A percentile compares a stretch with the other conserved stretches of the same genome.
Evolutionary conservation across 1,140 invertebrate species (phyloP).

Genomic region (Drosophila busckii): DNA sequence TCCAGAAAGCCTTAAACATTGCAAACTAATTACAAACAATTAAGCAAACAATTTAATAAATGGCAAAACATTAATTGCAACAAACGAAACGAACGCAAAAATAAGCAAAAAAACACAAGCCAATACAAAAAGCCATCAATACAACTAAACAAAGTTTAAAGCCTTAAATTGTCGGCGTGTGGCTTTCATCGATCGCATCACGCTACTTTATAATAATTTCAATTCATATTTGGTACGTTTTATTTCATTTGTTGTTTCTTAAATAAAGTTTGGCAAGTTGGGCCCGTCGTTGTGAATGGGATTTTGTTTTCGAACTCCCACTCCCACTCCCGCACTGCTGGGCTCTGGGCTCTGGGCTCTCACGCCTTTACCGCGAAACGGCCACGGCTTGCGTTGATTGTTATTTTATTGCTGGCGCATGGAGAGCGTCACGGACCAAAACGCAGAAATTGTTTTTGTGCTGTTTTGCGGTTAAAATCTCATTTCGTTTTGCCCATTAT

Average conservation of each 20-base stretch:
- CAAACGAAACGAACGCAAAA: conserved; percentile 19
- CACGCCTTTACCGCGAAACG: conserved; percentile 27
- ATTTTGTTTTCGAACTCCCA: no score
- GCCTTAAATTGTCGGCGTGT: no score
- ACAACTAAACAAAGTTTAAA: no score
- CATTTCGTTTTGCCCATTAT: conserved; percentile 39
- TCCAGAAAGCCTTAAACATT: background rate
- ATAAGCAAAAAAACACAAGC: conserved; percentile 24
- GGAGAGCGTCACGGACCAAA: conserved; percentile 52
- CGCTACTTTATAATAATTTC: no score
- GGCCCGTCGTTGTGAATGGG: no score
- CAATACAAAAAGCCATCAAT: conserved; percentile 51
- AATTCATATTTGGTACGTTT: no score
- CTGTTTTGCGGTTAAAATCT: conserved; percentile 69
- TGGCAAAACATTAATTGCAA: conserved; percentile 41
- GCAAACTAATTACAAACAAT: conserved; percentile 50
- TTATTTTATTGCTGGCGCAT: conserved; percentile 66
- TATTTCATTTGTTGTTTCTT: no score
- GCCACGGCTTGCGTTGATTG: conserved; percentile 71
- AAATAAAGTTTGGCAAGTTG: no score
- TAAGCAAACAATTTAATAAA: conserved; percentile 46
- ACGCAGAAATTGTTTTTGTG: conserved; percentile 66
- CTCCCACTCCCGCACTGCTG: background rate
- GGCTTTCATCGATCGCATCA: no score
- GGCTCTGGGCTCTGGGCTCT: background rate